These are phyloP conservation scores for Pseudachorutes palmiensis DNA, from an alignment of 1,140 invertebrate species.

Conservation along the genomic window DNA sequence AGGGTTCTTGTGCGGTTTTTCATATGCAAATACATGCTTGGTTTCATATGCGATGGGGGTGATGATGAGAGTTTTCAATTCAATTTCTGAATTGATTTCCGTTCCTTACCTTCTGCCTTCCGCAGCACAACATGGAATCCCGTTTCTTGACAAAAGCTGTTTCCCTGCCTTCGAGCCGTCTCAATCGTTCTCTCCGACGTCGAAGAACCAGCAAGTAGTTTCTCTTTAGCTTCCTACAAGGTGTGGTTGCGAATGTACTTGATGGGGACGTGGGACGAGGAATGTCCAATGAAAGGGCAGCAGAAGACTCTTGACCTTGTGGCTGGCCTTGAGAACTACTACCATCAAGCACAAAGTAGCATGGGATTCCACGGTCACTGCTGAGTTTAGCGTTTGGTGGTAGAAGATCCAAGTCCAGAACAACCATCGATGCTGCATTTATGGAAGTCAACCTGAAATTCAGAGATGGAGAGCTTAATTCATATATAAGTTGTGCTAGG, in stretches of 20 bases:
- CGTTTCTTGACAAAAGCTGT: slow-evolving; percentile 18
- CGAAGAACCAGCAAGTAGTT: neutral
- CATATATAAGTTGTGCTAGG: too few relatives aligned
- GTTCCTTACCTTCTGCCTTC: slow-evolving; percentile 40
- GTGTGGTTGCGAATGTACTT: neutral
- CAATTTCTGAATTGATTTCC: neutral
- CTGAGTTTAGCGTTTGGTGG: slow-evolving; percentile 19
- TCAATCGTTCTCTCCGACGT: slow-evolving; percentile 2
- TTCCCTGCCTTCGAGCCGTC: slow-evolving; percentile 8
- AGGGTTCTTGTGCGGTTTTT: too few relatives aligned
- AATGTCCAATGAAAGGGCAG: neutral
- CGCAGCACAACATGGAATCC: slow-evolving; percentile 42
- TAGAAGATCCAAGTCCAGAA: slow-evolving; percentile 27
- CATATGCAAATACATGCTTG: too few relatives aligned
- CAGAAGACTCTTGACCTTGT: neutral
- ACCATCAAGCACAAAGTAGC: slow-evolving; percentile 6
- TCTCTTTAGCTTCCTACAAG: neutral
- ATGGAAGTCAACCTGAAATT: slow-evolving; percentile 22
- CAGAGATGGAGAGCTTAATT: too few relatives aligned
- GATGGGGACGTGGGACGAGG: neutral
- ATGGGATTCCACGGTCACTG: slow-evolving; percentile 8
- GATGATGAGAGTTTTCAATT: too few relatives aligned
- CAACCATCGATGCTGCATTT: slow-evolving; percentile 37
- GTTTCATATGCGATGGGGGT: too few relatives aligned
- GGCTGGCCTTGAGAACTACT: neutral